Conservation (phyloP, 2,797 vertebrate genomes). For the Oreortyx pictus region DNA sequence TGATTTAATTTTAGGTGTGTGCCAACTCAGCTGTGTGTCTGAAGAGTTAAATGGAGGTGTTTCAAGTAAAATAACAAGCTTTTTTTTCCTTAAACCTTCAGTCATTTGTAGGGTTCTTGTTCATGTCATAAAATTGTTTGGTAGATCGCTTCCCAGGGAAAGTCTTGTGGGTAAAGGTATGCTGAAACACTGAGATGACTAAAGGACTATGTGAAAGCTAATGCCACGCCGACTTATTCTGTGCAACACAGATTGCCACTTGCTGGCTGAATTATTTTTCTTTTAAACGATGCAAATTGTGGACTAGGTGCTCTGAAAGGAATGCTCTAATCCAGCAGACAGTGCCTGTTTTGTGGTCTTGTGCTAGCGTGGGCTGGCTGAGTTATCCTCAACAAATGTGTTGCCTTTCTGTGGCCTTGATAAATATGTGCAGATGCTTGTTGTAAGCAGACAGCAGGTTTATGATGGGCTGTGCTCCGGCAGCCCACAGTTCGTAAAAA, state of each 20-base stretch:
- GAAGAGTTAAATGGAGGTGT: constrained; percentile 3
- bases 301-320: neutral
- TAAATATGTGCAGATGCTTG: constrained; percentile 35
- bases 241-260: neutral
- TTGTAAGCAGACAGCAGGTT: constrained; percentile 57
- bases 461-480: constrained; percentile 26
- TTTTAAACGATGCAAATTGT: constrained; percentile 9
- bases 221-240: neutral
- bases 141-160: neutral
- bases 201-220: neutral
- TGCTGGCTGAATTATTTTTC: constrained; percentile 10
- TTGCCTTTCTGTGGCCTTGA: constrained; percentile 29
- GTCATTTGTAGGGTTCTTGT: neutral
- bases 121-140: neutral
- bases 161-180: neutral
- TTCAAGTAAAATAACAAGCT: neutral
- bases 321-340: neutral
- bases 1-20: neutral
- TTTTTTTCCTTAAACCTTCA: constrained; percentile 6
- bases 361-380: constrained; percentile 1
- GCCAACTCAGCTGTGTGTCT: constrained; percentile 5
- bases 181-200: neutral
- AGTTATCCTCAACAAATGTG: neutral
- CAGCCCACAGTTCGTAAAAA: constrained; percentile 1
- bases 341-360: neutral